Evolutionary conservation across 2,113 vertebrate species (phyloP).

Genomic region (Spizaetus ornatus): DNA sequence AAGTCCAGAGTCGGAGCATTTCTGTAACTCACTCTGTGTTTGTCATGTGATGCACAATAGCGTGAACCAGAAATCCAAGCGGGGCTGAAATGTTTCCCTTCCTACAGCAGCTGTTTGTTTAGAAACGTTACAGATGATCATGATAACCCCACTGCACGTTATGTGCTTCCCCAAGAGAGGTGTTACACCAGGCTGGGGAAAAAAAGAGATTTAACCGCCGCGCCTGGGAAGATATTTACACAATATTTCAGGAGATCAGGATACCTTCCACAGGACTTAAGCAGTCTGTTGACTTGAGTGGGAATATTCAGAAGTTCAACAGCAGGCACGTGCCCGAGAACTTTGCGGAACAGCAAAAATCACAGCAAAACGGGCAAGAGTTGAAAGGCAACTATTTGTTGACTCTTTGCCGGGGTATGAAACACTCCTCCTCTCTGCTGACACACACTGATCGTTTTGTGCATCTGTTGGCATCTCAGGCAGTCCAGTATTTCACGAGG

Average conservation of each 20-base stretch:
- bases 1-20: background rate
- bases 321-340: background rate
- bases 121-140: constrained; percentile 8
- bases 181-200: background rate
- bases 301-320: constrained; percentile 17
- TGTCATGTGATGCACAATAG: constrained; percentile 28
- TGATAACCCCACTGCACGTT: constrained; percentile 1
- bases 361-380: background rate
- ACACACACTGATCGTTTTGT: background rate
- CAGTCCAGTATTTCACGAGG: background rate
- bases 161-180: constrained; percentile 40
- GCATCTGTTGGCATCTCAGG: background rate
- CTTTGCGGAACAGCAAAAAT: background rate
- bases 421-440: background rate
- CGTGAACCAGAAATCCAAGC: constrained; percentile 33
- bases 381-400: background rate
- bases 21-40: constrained; percentile 21
- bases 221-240: constrained; percentile 48
- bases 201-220: constrained; percentile 43
- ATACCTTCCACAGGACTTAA: background rate
- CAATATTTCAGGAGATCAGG: constrained; percentile 42
- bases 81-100: constrained; percentile 46
- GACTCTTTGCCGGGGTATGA: background rate
- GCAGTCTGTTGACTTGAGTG: background rate
- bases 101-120: constrained; percentile 50